Percentiles rank a stretch among this genome's conserved stretches.
These are phyloP conservation scores for Leucophenga varia DNA, from an alignment of 1,140 invertebrate species.

Conservation along the genomic window DNA sequence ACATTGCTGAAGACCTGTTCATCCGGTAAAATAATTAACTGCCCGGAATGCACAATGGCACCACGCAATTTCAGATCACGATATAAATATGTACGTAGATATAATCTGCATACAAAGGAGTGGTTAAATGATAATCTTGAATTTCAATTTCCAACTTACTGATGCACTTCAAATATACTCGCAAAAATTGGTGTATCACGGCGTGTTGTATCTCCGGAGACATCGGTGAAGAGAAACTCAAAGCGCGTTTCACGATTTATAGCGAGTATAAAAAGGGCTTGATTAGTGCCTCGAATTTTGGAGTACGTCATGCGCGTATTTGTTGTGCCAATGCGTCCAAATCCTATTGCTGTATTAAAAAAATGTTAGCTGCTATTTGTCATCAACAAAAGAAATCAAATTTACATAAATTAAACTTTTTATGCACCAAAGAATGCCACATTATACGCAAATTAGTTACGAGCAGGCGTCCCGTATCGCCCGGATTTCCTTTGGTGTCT, in stretches of 20 bases:
- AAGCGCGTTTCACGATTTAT: conserved; percentile 80
- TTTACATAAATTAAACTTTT: conserved; percentile 88
- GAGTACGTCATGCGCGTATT: conserved; percentile 84
- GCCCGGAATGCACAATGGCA: conserved; percentile 82
- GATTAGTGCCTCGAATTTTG: conserved; percentile 78
- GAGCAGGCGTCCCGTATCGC: conserved; percentile 81
- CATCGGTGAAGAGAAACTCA: conserved; percentile 97
- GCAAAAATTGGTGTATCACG: conserved; percentile 64
- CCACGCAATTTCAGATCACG: conserved; percentile 88
- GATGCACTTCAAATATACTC: conserved; percentile 81
- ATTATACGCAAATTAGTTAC: conserved; percentile 86
- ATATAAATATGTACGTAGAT: conserved; percentile 84
- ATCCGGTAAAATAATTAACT: conserved; percentile 77
- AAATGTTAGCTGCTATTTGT: too few species aligned
- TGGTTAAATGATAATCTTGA: too few species aligned
- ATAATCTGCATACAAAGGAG: conserved; percentile 68
- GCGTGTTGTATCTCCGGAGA: conserved; percentile 50
- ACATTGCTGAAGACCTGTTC: conserved; percentile 79
- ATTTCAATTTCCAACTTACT: conserved; percentile 13
- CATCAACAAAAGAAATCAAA: too few species aligned
- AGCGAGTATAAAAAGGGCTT: conserved; percentile 86
- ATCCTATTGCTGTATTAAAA: conserved; percentile 78
- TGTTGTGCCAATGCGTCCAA: conserved; percentile 80
- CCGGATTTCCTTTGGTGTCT: conserved; percentile 95
- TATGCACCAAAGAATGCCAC: conserved; percentile 82